Conservation (phyloP, 1,140 invertebrate species). For the Myzus persicae region DNA sequence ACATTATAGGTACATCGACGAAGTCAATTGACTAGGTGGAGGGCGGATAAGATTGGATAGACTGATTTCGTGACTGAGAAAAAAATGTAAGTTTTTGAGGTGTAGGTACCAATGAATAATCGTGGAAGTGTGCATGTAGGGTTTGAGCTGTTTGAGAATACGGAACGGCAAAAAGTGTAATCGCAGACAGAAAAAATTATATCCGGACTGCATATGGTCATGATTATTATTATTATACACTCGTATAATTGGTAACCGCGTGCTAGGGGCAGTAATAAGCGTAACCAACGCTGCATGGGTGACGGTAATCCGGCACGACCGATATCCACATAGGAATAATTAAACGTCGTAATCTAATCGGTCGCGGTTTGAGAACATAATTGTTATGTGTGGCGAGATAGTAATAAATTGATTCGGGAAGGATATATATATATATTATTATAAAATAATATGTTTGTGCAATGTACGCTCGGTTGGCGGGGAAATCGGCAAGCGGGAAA, state of each 20-base stretch:
- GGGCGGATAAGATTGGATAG: no score
- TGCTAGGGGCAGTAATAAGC: background rate
- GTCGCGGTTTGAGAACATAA: background rate
- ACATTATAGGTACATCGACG: no score
- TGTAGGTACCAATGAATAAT: background rate
- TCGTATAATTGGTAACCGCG: background rate
- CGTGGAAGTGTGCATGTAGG: no score
- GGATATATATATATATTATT: background rate
- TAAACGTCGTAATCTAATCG: conserved; percentile 34
- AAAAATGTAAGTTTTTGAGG: no score
- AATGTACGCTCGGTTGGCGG: background rate
- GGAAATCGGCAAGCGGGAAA: background rate
- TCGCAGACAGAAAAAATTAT: background rate
- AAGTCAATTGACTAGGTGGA: no score
- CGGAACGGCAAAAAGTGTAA: background rate
- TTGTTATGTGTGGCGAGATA: no score
- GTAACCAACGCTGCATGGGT: background rate
- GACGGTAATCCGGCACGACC: background rate
- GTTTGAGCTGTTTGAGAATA: background rate
- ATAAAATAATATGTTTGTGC: background rate
- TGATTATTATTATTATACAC: background rate
- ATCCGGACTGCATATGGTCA: background rate
- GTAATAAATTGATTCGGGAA: background rate
- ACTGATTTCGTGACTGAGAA: no score
- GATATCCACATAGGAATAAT: conserved; percentile 37